Evolutionary conservation across 1,140 invertebrate species (phyloP).

Genomic region (Pteromalus puparum): DNA sequence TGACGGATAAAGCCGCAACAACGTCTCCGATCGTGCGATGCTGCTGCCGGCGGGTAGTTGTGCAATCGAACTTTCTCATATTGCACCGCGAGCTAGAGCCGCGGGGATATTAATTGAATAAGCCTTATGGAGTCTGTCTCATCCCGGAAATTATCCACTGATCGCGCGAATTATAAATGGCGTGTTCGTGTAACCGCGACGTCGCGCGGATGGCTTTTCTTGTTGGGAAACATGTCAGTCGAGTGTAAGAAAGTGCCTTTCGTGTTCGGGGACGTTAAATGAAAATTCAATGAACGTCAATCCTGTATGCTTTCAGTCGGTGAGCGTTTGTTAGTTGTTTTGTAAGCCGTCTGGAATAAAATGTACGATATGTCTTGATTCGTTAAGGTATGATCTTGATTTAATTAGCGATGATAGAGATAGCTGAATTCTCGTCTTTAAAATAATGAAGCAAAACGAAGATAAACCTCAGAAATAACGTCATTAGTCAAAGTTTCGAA

Average conservation of each 20-base stretch:
- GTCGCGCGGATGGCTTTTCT: not conserved
- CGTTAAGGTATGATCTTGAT: no score
- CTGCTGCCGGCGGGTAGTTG: not conserved
- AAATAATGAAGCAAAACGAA: not conserved
- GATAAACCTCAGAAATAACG: not conserved
- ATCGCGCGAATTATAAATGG: not conserved
- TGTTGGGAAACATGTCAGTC: not conserved
- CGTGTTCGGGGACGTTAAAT: not conserved
- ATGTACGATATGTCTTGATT: no score
- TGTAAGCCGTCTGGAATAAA: no score
- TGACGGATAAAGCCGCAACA: not conserved
- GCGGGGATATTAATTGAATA: constrained; percentile 25
- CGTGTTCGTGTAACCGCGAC: not conserved
- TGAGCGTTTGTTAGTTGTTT: no score
- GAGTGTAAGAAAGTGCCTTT: not conserved
- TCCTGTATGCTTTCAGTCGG: no score
- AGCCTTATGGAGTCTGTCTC: not conserved
- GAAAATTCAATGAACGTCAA: constrained; percentile 4
- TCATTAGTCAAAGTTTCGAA: not conserved
- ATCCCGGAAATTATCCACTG: constrained; percentile 33
- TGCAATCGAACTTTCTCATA: constrained; percentile 21
- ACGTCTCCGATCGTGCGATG: not conserved
- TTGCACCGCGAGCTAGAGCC: not conserved
- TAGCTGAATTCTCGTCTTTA: not conserved
- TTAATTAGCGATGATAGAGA: no score